phyloP scores from a whole-genome alignment of 2,888 invertebrate genomes.

The Labia minor region DNA sequence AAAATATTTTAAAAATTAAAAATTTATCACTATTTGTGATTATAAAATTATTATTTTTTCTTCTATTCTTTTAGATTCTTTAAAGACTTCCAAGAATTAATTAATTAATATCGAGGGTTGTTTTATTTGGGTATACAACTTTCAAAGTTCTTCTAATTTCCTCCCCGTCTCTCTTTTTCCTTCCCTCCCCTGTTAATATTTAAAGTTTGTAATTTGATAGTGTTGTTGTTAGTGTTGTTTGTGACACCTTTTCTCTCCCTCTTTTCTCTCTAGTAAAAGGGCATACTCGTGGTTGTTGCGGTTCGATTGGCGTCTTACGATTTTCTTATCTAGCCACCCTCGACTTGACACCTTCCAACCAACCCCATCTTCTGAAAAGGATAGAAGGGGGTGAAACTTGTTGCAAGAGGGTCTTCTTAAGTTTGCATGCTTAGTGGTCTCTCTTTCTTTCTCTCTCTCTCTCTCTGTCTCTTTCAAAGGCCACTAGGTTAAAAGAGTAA shows the following conservation, averaged over 20 bases:
- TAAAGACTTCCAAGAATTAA: too few species aligned
- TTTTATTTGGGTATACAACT: too few species aligned
- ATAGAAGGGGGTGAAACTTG: conserved; percentile 3
- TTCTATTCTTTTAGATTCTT: too few species aligned
- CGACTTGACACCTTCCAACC: conserved; percentile 8
- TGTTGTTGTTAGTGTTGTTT: background rate
- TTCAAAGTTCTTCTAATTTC: too few species aligned
- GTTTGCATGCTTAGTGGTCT: conserved; percentile 5
- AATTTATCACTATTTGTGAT: too few species aligned
- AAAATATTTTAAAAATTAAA: too few species aligned
- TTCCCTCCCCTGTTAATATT: background rate
- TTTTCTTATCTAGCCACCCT: background rate
- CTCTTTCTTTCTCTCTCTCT: background rate
- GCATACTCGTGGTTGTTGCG: conserved; percentile 7
- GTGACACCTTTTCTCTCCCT: conserved; percentile 9
- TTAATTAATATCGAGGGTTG: too few species aligned
- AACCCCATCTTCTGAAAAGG: background rate
- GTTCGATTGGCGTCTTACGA: conserved; percentile 7
- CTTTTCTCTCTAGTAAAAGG: background rate
- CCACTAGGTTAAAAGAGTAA: too few species aligned
- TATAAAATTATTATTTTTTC: too few species aligned
- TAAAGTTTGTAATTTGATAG: conserved; percentile 4
- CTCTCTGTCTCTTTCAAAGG: background rate
- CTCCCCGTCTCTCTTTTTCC: too few species aligned
- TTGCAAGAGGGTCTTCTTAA: conserved; percentile 13